Conservation (phyloP, 2,113 vertebrate genomes). For the Rhagologus leucostigma region DNA sequence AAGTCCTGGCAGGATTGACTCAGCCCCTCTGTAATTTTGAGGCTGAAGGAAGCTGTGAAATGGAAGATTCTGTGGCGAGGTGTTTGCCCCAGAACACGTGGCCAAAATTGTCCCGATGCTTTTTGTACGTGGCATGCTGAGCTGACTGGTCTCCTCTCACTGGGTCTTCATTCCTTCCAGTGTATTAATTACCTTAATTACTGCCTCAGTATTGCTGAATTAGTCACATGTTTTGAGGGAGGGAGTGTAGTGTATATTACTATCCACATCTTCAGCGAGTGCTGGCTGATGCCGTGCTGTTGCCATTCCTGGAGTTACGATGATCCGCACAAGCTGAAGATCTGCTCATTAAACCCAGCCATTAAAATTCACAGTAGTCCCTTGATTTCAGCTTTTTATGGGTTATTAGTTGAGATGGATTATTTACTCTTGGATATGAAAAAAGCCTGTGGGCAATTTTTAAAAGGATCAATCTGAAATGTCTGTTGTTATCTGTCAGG, state of each 20-base stretch:
- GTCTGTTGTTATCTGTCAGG: neutral
- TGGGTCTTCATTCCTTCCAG: neutral
- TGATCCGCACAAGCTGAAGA: neutral
- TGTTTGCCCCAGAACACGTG: neutral
- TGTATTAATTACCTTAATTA: neutral
- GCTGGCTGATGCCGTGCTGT: neutral
- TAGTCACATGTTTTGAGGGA: neutral
- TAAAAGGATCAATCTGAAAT: neutral
- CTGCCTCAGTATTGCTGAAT: neutral
- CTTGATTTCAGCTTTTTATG: neutral
- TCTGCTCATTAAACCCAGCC: neutral
- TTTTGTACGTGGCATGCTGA: neutral
- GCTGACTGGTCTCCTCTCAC: neutral
- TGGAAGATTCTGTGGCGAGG: neutral
- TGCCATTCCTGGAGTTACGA: neutral
- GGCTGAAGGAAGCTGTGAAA: neutral
- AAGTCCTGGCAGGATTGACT: slow-evolving; percentile 4
- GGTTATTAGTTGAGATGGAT: neutral
- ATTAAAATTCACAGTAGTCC: neutral
- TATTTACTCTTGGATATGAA: slow-evolving; percentile 1
- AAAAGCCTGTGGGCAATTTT: neutral
- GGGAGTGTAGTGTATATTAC: neutral
- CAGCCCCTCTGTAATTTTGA: neutral
- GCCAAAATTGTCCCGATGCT: neutral
- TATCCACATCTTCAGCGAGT: neutral